A percentile compares a stretch with the other conserved stretches of the same genome.
These are phyloP conservation scores for Microctonus brassicae DNA, from an alignment of 2,888 invertebrate species.

Conservation along the genomic window DNA sequence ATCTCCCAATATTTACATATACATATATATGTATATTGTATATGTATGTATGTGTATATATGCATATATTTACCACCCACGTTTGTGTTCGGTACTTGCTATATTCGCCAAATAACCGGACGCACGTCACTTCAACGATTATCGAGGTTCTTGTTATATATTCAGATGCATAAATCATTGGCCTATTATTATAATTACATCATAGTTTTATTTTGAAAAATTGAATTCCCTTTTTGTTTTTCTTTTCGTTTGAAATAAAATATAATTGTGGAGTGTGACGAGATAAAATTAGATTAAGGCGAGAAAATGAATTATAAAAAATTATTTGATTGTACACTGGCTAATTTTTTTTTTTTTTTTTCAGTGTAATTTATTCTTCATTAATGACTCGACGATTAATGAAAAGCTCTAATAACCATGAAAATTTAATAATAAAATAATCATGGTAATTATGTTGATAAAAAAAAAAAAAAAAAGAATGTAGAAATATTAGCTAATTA, in stretches of 20 bases:
- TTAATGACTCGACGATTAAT: conserved; percentile 16
- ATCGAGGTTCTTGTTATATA: neutral
- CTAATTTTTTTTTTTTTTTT: neutral
- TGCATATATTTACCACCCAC: conserved; percentile 18
- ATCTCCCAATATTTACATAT: too few species aligned
- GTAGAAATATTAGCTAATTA: too few species aligned
- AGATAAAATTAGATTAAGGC: neutral
- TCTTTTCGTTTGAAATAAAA: neutral
- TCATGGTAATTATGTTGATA: neutral
- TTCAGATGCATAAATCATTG: neutral
- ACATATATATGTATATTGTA: too few species aligned
- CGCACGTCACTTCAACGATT: neutral
- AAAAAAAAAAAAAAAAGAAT: neutral
- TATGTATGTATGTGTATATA: too few species aligned
- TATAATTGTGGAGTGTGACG: neutral
- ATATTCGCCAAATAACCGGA: neutral
- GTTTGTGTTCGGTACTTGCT: neutral
- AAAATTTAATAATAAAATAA: conserved; percentile 22
- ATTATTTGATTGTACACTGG: neutral
- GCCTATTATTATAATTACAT: neutral
- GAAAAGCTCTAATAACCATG: conserved; percentile 24
- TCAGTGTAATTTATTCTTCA: neutral
- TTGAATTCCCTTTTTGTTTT: neutral
- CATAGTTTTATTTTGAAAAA: neutral
- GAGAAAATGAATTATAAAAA: neutral